Percentiles rank a stretch among this genome's conserved stretches.
These are phyloP conservation scores for Cichladusa arquata DNA, from an alignment of 2,113 vertebrate species.

Conservation along the genomic window DNA sequence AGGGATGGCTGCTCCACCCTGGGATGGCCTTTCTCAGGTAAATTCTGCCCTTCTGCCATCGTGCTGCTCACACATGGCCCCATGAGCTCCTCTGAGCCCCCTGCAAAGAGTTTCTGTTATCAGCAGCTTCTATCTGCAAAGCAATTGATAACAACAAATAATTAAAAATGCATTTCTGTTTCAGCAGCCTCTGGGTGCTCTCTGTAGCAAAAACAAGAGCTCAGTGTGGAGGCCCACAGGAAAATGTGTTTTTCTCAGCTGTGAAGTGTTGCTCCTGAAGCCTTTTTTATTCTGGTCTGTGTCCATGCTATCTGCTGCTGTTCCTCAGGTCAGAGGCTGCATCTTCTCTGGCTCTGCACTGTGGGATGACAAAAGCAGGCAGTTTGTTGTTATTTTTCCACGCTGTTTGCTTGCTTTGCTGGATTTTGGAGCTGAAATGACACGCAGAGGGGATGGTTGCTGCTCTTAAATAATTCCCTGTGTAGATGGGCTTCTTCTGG, in stretches of 20 bases:
- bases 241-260: not conserved
- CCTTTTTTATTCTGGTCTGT: not conserved
- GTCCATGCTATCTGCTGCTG: not conserved
- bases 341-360: not conserved
- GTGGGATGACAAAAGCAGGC: not conserved
- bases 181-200: not conserved
- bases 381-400: constrained; percentile 12
- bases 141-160: not conserved
- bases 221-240: not conserved
- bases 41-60: not conserved
- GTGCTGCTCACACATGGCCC: not conserved
- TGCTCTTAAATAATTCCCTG: constrained; percentile 7
- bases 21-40: not conserved
- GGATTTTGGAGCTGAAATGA: not conserved
- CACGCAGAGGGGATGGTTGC: not conserved
- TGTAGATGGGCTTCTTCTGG: not conserved
- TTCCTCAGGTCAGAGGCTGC: constrained; percentile 19
- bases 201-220: not conserved
- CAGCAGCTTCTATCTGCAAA: not conserved
- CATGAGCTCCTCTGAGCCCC: not conserved
- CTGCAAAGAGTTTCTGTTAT: not conserved
- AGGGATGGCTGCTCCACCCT: not conserved
- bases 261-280: not conserved
- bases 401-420: not conserved
- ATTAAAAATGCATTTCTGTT: constrained; percentile 3